Evolutionary conservation across 2,888 invertebrate species (phyloP).

Genomic region (Drosophila incognita): DNA sequence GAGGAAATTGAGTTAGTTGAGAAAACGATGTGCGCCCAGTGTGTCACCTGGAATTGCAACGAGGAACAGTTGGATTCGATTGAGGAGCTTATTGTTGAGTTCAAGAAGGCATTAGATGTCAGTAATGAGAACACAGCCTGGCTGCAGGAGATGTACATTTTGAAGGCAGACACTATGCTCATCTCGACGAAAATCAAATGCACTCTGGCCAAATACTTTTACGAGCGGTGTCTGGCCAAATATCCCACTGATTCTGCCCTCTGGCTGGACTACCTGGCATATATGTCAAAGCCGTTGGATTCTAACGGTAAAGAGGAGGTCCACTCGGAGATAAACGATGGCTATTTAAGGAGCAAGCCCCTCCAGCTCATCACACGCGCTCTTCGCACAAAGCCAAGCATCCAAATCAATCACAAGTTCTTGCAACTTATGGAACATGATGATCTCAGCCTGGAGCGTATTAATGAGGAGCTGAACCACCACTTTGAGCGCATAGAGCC

Average conservation of each 20-base stretch:
- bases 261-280: slow-evolving; percentile 55
- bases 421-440: slow-evolving; percentile 51
- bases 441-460: neutral
- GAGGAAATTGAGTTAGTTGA: slow-evolving; percentile 4
- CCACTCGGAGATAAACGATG: slow-evolving; percentile 27
- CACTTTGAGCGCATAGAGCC: slow-evolving; percentile 27
- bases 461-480: slow-evolving; percentile 23
- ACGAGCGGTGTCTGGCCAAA: slow-evolving; percentile 47
- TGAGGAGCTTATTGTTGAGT: slow-evolving; percentile 12
- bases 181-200: slow-evolving; percentile 15
- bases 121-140: slow-evolving; percentile 10
- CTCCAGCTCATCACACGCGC: slow-evolving; percentile 40
- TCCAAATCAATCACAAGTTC: slow-evolving; percentile 47
- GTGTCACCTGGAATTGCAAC: slow-evolving; percentile 35
- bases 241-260: slow-evolving; percentile 34
- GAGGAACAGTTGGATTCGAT: slow-evolving; percentile 20
- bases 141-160: slow-evolving; percentile 28
- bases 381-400: slow-evolving; percentile 19
- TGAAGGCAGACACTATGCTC: slow-evolving; percentile 6
- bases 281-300: slow-evolving; percentile 16
- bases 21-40: slow-evolving; percentile 26
- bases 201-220: slow-evolving; percentile 45
- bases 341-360: slow-evolving; percentile 29
- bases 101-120: slow-evolving; percentile 24
- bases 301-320: neutral